Conservation (phyloP, 53 echinoderm and acorn worm genomes). For the Holothuria scabra region DNA sequence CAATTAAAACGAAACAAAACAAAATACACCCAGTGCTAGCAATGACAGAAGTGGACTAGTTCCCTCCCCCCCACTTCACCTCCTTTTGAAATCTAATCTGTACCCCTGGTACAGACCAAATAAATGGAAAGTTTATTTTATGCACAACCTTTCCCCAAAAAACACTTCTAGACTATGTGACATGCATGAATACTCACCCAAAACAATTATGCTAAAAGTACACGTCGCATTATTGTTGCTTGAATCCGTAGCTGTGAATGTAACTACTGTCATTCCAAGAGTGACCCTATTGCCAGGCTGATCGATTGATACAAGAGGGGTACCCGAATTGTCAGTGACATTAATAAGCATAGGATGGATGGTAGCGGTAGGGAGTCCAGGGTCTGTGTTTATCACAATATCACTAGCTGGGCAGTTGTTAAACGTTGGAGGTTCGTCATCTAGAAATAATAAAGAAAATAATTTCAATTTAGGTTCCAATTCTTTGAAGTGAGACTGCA, state of each 20-base stretch:
- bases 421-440: conserved; percentile 26
- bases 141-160: too few relatives aligned
- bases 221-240: conserved; percentile 24
- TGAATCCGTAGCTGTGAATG: conserved; percentile 15
- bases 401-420: not conserved
- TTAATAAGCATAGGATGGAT: not conserved
- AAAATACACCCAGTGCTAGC: too few relatives aligned
- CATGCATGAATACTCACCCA: conserved; percentile 8
- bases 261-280: not conserved
- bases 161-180: not conserved
- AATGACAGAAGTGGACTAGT: too few relatives aligned
- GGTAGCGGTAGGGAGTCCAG: not conserved
- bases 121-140: too few relatives aligned
- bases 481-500: too few relatives aligned
- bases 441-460: not conserved
- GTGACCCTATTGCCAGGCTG: conserved; percentile 14
- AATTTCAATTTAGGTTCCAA: too few relatives aligned
- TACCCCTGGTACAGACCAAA: too few relatives aligned
- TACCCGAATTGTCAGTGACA: conserved; percentile 64
- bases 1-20: too few relatives aligned
- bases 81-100: too few relatives aligned
- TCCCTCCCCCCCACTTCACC: too few relatives aligned
- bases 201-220: conserved; percentile 6
- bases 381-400: not conserved
- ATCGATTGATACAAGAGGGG: conserved; percentile 33